Evolutionary conservation across 2,888 invertebrate species (phyloP), one percentile per base, ranked within the genome.

Genomic region (Cephalotes varians): DNA sequence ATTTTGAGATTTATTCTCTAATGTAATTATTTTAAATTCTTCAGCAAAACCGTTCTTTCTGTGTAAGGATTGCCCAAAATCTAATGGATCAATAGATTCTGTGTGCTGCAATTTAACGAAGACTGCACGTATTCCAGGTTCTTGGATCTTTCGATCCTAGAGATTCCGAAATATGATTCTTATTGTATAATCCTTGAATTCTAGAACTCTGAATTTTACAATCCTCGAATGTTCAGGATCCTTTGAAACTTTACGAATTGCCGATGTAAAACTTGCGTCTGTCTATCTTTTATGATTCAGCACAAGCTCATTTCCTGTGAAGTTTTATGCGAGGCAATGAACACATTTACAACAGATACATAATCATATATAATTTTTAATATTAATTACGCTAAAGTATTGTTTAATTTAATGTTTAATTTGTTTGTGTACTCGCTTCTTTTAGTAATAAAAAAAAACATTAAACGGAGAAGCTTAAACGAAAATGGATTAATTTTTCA

Each of bases 401-500:
- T 21, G 25, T 12, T 34, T 15, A 34, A 64, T 34, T 34, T 47
- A 31, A 31, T 15, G 18, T 47, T 73, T 58, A 31, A 21, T 10
- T 64, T 10, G 18, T 34, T 47, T 47, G 15, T 2, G n/a, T 37
- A 6, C 1, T 37, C 12, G 67, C 9, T 37, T 37, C 9, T 25
- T 37, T 15, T 2, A 37, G 12, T 37, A 51, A 18, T 40, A 28
- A 21, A 5, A 31, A 28, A 76, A 65, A 3, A n/a, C 34, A 34
- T 34, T 2, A 25, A 49, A 37, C 25, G 40, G 25, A 37, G 21
- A 62, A 76, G 28, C 15, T 76, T 31, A 12, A 76, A 65, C 15
- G 31, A 18, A 34, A n/a, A 54, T 5, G 28, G 28, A 65, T 65
- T 28, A 54, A 76, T 56, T 44, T 85, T 81, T 58, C 49, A 37